Percentiles rank a stretch among this genome's conserved stretches.
Conservation (phyloP, 2,888 invertebrate species). For the Seladonia tumulorum region DNA sequence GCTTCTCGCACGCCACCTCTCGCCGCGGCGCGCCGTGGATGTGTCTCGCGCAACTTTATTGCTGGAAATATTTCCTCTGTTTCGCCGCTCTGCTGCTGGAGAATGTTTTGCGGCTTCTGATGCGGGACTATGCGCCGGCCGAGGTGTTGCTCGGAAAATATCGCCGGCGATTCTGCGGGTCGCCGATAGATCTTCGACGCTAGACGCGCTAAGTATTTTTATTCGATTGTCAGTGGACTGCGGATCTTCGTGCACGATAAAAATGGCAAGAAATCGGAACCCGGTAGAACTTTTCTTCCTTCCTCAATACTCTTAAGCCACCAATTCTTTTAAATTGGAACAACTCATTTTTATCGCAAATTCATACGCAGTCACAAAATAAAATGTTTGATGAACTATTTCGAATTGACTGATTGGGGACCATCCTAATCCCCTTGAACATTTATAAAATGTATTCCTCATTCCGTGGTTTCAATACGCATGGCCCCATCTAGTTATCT, state of each 20-base stretch:
- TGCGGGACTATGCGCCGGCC: background rate
- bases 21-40: background rate
- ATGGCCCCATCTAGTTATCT: no score
- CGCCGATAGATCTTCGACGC: background rate
- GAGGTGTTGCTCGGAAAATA: background rate
- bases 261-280: background rate
- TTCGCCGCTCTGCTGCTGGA: background rate
- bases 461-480: no score
- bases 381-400: no score
- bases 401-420: no score
- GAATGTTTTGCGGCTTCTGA: background rate
- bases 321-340: no score
- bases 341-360: no score
- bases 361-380: no score
- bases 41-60: slow-evolving; percentile 34
- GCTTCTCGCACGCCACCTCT: background rate
- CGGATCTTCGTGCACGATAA: background rate
- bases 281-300: no score
- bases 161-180: background rate
- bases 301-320: no score
- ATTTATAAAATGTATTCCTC: no score
- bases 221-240: background rate
- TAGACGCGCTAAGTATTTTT: background rate
- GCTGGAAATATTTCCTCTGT: slow-evolving; percentile 21
- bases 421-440: no score